A percentile compares a stretch with the other conserved stretches of the same genome.
phyloP scores from a whole-genome alignment of 2,888 invertebrate species.

The Sphaeridia pumilis region DNA sequence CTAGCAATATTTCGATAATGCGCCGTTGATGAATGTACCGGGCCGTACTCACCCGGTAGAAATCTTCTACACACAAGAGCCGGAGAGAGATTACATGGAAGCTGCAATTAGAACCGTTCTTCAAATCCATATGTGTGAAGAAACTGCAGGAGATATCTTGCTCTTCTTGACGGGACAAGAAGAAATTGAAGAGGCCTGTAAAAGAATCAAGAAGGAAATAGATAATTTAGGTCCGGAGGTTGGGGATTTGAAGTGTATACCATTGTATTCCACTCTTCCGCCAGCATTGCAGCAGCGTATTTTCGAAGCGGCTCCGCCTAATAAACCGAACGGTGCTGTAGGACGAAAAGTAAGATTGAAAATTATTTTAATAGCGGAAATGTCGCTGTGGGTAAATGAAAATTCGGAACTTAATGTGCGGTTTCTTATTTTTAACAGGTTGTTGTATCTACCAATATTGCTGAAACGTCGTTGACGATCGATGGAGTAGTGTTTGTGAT shows the following conservation, averaged over 20 bases:
- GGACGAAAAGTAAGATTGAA: conserved; percentile 61
- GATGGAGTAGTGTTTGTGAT: conserved; percentile 99
- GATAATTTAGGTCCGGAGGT: conserved; percentile 94
- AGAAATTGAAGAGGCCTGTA: conserved; percentile 99
- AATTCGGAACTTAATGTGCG: too few species aligned
- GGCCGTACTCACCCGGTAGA: conserved; percentile 92
- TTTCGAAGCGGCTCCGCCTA: conserved; percentile 92
- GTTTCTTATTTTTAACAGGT: too few species aligned
- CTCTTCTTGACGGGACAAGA: conserved; percentile 74
- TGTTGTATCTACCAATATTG: conserved; percentile 97
- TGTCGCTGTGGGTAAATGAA: too few species aligned
- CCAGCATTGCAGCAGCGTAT: conserved; percentile 94
- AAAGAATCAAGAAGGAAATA: conserved; percentile 87
- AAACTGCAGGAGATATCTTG: conserved; percentile 79
- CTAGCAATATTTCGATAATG: conserved; percentile 93
- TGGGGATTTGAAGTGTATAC: conserved; percentile 96
- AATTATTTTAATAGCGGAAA: too few species aligned
- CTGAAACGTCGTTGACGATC: conserved; percentile 96
- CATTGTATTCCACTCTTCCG: conserved; percentile 93
- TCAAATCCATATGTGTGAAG: conserved; percentile 94
- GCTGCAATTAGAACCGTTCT: conserved; percentile 96
- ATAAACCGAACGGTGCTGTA: conserved; percentile 66
- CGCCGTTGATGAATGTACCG: conserved; percentile 96
- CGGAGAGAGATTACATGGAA: conserved; percentile 94
- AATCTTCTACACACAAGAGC: conserved; percentile 98